These are phyloP conservation scores for Colletes latitarsis DNA, from an alignment of 1,140 invertebrate species.

Conservation along the genomic window DNA sequence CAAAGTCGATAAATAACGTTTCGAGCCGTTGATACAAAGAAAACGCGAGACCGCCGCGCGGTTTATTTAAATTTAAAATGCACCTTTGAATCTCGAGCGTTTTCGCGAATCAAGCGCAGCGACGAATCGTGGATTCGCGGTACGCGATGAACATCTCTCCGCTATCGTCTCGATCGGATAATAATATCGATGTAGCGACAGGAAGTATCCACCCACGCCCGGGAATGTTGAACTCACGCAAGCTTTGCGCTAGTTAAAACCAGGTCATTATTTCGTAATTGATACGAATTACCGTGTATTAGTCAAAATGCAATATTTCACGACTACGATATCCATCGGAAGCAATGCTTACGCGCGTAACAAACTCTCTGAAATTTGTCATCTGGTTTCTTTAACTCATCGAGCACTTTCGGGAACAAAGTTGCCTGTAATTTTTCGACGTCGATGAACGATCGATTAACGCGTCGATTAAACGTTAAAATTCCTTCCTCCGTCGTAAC, in stretches of 20 bases:
- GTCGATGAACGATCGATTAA: neutral
- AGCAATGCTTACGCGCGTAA: too few species aligned
- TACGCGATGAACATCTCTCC: neutral
- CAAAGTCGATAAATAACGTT: neutral
- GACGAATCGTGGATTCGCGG: conserved; percentile 3
- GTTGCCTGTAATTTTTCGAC: neutral
- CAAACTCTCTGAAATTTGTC: neutral
- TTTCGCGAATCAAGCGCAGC: too few species aligned
- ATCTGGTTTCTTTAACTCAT: neutral
- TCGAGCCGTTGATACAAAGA: neutral
- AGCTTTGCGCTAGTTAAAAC: conserved; percentile 49
- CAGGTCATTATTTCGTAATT: conserved; percentile 53
- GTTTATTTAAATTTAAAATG: conserved; percentile 3
- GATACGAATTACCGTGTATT: conserved; percentile 57
- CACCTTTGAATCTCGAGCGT: neutral
- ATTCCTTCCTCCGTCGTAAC: neutral
- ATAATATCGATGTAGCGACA: conserved; percentile 40
- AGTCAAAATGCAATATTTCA: conserved; percentile 50
- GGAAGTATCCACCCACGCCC: conserved; percentile 17
- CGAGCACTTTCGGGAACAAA: too few species aligned
- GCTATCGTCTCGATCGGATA: conserved; percentile 47
- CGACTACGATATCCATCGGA: neutral
- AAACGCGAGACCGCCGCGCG: neutral
- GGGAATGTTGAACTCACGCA: conserved; percentile 53
- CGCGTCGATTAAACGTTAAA: conserved; percentile 2